Evolutionary conservation across 2,113 vertebrate species (phyloP), one percentile per base, ranked within the genome.

Genomic region (Sebastes fasciatus): DNA sequence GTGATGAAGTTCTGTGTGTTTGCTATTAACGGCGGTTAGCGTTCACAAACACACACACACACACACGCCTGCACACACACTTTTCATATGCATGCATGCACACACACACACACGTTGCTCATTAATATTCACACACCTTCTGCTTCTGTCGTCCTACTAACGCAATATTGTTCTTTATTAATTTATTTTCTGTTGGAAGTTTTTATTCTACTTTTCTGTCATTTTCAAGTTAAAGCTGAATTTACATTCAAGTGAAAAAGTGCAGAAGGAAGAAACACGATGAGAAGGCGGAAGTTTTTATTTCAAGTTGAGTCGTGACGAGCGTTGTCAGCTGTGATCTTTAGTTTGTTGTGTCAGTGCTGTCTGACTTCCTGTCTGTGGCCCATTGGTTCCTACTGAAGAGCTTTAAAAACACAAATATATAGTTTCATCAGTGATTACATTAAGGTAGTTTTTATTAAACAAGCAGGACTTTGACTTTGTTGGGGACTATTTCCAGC

Each of bases 1-100:
- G 77, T 90, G 74, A 93, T 90, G 93, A 94, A 94, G 71, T 95
- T 94, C 61, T 78, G 68, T 89, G 85, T 91, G 80, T 90, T 83
- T 79, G 83, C 81, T 88, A 82, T 92, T 89, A 88, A 88, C 62
- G 2, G 68, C 69, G 76, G 84, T 83, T 87, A 78, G 78, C 49
- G 14, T 10, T 10, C 61, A 65, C 2, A 54, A 68, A 74, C 70
- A 67, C 64, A 74, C 71, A 79, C 77, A 26, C 48, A 62, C 73
- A 72, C 51, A 66, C 67, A 49, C 17, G 16, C 75, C 45, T 62
- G 49, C 63, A 61, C 66, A 64, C 40, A 40, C 43, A 48, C 40
- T 23, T 46, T 19, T 55, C 54, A 21, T 19, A 43, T 14, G 42
- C 26, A 34, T 8, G 9, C 70, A 51, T 19, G 16, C 21, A 61